Conservation (phyloP, 2,113 vertebrate genomes). For the Scomber japonicus region DNA sequence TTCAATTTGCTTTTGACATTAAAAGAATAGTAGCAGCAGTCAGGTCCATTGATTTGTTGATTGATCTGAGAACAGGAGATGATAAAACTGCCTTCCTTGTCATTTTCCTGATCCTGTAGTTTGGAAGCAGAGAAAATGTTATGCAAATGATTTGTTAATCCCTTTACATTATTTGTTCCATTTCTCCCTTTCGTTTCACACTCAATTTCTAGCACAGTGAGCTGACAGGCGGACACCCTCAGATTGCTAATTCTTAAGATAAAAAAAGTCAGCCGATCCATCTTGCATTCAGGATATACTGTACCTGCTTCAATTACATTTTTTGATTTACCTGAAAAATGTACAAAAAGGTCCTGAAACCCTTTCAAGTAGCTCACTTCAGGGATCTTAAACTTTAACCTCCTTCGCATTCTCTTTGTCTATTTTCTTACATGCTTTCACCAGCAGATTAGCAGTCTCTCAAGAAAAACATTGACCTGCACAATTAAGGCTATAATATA, state of each 20-base stretch:
- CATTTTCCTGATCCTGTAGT: constrained; percentile 80
- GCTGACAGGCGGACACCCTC: constrained; percentile 77
- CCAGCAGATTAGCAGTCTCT: constrained; percentile 52
- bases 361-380: constrained; percentile 26
- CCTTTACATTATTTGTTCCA: constrained; percentile 86
- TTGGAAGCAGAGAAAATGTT: constrained; percentile 82
- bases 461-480: constrained; percentile 59
- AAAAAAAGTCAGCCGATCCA: constrained; percentile 44
- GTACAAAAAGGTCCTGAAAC: constrained; percentile 18
- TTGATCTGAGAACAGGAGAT: constrained; percentile 74
- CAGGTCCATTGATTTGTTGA: constrained; percentile 58
- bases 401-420: constrained; percentile 23
- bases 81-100: constrained; percentile 78
- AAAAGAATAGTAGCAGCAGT: constrained; percentile 45
- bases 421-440: constrained; percentile 33
- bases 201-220: constrained; percentile 73
- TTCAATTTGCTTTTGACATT: constrained; percentile 42
- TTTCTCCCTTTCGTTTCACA: constrained; percentile 80
- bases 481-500: constrained; percentile 65
- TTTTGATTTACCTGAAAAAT: constrained; percentile 32
- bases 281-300: constrained; percentile 44
- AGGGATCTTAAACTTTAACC: constrained; percentile 58
- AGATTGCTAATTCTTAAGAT: constrained; percentile 72
- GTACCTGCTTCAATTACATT: constrained; percentile 38
- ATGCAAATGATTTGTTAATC: constrained; percentile 87